Evolutionary conservation across 2,113 vertebrate species (phyloP), one percentile per base, ranked within the genome.

Genomic region (Pagrus major): DNA sequence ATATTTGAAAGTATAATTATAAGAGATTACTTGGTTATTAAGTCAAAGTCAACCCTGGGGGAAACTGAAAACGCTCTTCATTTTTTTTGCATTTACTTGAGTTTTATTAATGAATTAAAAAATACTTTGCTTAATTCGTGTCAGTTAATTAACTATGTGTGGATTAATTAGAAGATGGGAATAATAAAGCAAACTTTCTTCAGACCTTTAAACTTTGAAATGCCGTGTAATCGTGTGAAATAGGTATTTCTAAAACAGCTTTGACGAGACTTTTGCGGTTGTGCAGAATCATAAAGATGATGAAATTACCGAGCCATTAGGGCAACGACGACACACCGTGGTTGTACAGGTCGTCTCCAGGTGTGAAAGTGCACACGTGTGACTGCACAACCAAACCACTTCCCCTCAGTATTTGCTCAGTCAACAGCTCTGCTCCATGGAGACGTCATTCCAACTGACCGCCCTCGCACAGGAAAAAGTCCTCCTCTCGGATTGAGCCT

Each of bases 1-100:
- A 94, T 93, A 90, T 92, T 93, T 90, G n/a, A 90, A 73, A 79
- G 21, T 76, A 65, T 81, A 89, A 91, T 93, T 84, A 81, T 67
- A 77, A 77, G 79, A 85, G 67, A 87, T 87, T 61, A 79, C 63
- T 63, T 74, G n/a, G 77, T 81, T 85, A 78, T 86, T 83, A 86
- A 83, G 67, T 74, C 55, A 78, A 87, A 88, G 47, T 83, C 67
- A 47, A 3, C 59, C 82, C 71, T 52, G 69, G 51, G 82, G 77
- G 65, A 84, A 49, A 65, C 25, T 16, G 64, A 37, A 46, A 54
- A 46, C 49, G 47, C 41, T 46, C 85, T 78, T 70, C 23, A 74
- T 80, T 56, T 77, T 41, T 75, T 63, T 49, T 47, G 35, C 69
- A 49, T 54, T 71, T 9, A 55, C 52, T 78, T 21, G 44, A 51